Base-by-base conservation (phyloP, 2,797 vertebrate genomes). In the Austrolebias charrua region DNA sequence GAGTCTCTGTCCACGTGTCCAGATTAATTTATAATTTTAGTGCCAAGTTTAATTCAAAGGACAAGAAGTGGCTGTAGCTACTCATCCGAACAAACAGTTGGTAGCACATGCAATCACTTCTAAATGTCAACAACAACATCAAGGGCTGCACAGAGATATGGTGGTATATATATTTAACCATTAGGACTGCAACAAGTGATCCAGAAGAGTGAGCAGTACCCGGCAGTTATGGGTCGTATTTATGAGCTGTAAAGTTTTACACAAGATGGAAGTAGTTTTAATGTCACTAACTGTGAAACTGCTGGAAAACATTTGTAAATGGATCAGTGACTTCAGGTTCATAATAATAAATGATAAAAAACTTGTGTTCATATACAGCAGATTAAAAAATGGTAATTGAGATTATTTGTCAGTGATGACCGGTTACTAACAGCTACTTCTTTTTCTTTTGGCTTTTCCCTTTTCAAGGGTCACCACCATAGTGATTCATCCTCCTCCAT, bases 351-450 rank as follows among this genome's bases (percentile, higher is more conserved):
- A 68, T 24, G 24, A 24, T 24, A 24, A 24, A 33, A 49, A 19
- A 58, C 33, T 55, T 33, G 24, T 51, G 60, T 75, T 52, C 76
- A 65, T 73, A 62, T 73, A 60, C 49, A 60, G 48, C 2, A 20
- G 49, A 55, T 33, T 56, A 66, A 85, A 83, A 58, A 73, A 72
- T 78, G 67, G 53, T 15, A 16, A 6, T 16, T 44, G 31, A 33
- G 31, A 33, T 6, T 6, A 9, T 33, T 33, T 33, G 6, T 33
- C 6, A 33, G 6, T 6, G 31, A 33, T 33, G 31, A 33, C 31
- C 0, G 31, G 31, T 33, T 33, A 33, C 31, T 3, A 33, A 33
- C 6, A 6, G 31, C 31, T 33, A 6, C 31, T 33, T 9, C 24
- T 24, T 2, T 24, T 24, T 24, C 24, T 24, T 24, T 24, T 24